Base-by-base conservation (phyloP, 2,113 vertebrate species). In the Podocnemis expansa region DNA sequence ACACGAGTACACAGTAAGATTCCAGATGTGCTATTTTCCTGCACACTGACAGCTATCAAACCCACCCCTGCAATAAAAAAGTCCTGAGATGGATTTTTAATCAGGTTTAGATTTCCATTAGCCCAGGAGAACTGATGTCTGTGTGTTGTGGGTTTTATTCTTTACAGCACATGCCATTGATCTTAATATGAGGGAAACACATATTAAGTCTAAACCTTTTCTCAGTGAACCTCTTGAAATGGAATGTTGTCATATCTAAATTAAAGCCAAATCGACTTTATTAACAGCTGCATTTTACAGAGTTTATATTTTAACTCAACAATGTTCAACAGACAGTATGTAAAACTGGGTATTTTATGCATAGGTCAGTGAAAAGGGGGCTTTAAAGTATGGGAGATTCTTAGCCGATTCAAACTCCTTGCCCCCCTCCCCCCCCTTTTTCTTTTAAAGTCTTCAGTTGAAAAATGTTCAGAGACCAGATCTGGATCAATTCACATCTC, bases 11-110 rank as follows among this genome's bases (percentile, higher is more conserved):
- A 97, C 93, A 97, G 96, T 96, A 97, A 96, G 96, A 96, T 97
- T 98, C 98, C 98, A 97, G 98, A 98, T 98, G 98, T 98, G 96
- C 94, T 97, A 91, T 96, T 97, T 98, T 97, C 97, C 97, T 98
- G 96, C 96, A 97, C 94, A 97, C 93, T 97, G 98, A 98, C 97
- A 98, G 96, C 93, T 98, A 97, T 98, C 97, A 98, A 97, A 96
- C 92, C 96, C 96, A 96, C 93, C 91, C 95, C 89, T 96, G 96
- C 94, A 98, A 97, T 97, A 97, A 97, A 98, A 97, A 97, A 97
- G 95, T 87, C 96, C 95, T 97, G 94, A 97, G 97, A 97, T 97
- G 95, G 97, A 96, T 92, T 98, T 98, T 96, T 85, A 97, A 97
- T 96, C 98, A 97, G 97, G 92, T 94, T 97, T 97, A 91, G 92